These are phyloP conservation scores for Polypterus senegalus DNA, from an alignment of 2,113 vertebrate genomes.

Conservation along the genomic window DNA sequence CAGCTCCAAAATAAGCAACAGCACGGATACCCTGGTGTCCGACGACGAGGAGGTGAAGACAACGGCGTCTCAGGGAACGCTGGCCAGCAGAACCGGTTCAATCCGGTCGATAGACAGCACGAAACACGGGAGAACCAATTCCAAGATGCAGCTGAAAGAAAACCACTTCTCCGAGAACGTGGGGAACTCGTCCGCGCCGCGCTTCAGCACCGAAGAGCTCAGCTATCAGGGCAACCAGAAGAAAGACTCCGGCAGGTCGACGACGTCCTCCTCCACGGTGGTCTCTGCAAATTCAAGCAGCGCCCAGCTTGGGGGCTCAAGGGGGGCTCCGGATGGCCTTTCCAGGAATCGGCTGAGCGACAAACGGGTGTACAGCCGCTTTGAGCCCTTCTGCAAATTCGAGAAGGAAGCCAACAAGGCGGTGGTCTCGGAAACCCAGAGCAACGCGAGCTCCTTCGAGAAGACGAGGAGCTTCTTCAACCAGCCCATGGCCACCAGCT, in stretches of 20 bases:
- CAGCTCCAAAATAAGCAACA: constrained; percentile 51
- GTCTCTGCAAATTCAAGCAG: constrained; percentile 4
- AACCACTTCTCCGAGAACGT: constrained; percentile 32
- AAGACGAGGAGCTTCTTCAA: constrained; percentile 40
- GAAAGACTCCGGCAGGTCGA: neutral
- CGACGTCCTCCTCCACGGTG: neutral
- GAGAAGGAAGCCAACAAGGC: constrained; percentile 42
- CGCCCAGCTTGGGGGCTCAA: constrained; percentile 20
- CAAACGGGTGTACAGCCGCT: constrained; percentile 65
- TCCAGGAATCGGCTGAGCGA: constrained; percentile 41
- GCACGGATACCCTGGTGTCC: constrained; percentile 67
- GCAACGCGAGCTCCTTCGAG: constrained; percentile 33
- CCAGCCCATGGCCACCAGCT: constrained; percentile 33
- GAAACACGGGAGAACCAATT: constrained; percentile 19
- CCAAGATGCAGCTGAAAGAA: constrained; percentile 21
- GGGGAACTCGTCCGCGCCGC: constrained; percentile 59
- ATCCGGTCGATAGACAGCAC: constrained; percentile 21
- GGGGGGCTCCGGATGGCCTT: constrained; percentile 27
- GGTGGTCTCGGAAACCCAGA: constrained; percentile 21
- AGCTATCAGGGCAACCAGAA: constrained; percentile 34
- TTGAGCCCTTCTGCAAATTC: constrained; percentile 64
- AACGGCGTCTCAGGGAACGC: too few relatives aligned
- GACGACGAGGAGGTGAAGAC: constrained; percentile 56
- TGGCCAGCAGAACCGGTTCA: constrained; percentile 26
- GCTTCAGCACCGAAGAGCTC: constrained; percentile 67